These are phyloP conservation scores for Metacarcinus magister DNA, from an alignment of 2,888 invertebrate species.

Conservation along the genomic window DNA sequence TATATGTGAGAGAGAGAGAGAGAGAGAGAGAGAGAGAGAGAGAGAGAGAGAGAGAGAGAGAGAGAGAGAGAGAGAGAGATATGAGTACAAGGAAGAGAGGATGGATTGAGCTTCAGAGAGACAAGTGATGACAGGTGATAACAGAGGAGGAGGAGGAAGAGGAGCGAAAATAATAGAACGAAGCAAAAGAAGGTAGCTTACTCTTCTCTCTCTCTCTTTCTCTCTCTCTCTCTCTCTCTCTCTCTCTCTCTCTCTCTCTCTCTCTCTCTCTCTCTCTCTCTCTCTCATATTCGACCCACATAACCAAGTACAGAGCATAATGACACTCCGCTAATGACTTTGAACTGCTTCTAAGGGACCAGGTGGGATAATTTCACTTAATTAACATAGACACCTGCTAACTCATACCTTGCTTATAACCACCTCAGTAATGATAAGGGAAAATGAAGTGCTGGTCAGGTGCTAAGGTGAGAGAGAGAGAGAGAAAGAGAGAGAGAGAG, in stretches of 20 bases:
- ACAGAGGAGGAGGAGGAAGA: neutral
- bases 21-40: constrained; percentile 42
- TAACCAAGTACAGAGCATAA: neutral
- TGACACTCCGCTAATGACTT: neutral
- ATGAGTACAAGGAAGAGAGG: too few species aligned
- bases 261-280: neutral
- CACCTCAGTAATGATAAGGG: neutral
- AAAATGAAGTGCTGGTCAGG: neutral
- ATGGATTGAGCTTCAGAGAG: too few species aligned
- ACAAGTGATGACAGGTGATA: too few species aligned
- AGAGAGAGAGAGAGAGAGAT: neutral
- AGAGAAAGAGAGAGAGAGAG: neutral
- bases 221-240: constrained; percentile 22
- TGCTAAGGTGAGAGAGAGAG: neutral
- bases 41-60: constrained; percentile 11
- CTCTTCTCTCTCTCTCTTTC: neutral
- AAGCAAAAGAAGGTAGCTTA: neutral
- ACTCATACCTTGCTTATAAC: neutral
- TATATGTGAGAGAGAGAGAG: neutral
- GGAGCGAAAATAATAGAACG: neutral
- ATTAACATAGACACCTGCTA: neutral
- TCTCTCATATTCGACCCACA: neutral
- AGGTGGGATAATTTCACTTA: neutral
- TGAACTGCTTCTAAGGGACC: neutral
- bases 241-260: neutral